These are phyloP conservation scores for Brenthis daphne DNA, from an alignment of 2,888 invertebrate genomes.

Conservation along the genomic window DNA sequence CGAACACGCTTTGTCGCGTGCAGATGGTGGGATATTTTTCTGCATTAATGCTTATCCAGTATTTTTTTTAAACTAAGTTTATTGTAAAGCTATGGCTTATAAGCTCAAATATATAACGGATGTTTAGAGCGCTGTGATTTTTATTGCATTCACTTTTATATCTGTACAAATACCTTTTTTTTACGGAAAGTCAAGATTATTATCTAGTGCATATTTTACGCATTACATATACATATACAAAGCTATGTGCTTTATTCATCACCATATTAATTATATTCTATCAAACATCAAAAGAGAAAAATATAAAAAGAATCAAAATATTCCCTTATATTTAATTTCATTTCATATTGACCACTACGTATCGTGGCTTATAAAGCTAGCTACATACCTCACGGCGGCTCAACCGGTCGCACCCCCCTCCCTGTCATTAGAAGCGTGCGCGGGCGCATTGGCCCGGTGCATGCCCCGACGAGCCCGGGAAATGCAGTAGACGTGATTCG, in stretches of 20 bases:
- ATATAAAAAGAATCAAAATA: not conserved
- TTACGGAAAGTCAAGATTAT: too few relatives aligned
- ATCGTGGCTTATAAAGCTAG: slow-evolving; percentile 31
- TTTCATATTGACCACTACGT: not conserved
- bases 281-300: too few relatives aligned
- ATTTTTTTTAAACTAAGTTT: slow-evolving; percentile 14
- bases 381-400: slow-evolving; percentile 56
- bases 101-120: too few relatives aligned
- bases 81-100: too few relatives aligned
- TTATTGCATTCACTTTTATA: not conserved
- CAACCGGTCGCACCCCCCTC: slow-evolving; percentile 64
- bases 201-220: too few relatives aligned
- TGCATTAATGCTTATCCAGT: slow-evolving; percentile 28
- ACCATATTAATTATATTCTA: too few relatives aligned
- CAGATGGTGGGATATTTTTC: slow-evolving; percentile 24
- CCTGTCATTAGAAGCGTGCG: slow-evolving; percentile 76
- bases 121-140: too few relatives aligned
- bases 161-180: too few relatives aligned
- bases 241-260: too few relatives aligned
- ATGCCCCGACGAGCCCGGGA: slow-evolving; percentile 56
- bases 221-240: too few relatives aligned
- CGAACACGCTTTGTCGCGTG: slow-evolving; percentile 26
- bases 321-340: not conserved
- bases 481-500: slow-evolving; percentile 61
- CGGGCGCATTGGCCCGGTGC: slow-evolving; percentile 77